Percentiles rank a stretch among this genome's conserved stretches.
Conservation (phyloP, 2,113 vertebrate species). For the Cinclus cinclus region DNA sequence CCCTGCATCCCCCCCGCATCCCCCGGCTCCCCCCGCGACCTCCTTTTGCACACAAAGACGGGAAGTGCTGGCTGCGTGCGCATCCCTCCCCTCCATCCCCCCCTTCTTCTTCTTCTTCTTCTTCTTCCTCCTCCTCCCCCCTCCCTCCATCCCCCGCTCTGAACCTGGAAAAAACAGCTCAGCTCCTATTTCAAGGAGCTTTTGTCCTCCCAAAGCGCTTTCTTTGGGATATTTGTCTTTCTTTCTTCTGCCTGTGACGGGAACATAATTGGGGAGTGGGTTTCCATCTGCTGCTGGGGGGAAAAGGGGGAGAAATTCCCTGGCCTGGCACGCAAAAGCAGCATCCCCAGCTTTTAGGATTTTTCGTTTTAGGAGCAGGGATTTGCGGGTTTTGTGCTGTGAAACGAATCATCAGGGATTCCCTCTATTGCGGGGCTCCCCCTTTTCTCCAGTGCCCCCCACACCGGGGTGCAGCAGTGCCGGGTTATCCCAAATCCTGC, state of each 20-base stretch:
- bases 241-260: background rate
- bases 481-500: background rate
- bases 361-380: background rate
- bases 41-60: conserved; percentile 74
- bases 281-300: conserved; percentile 23
- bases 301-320: background rate
- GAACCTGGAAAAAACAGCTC: conserved; percentile 2
- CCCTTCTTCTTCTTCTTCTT: background rate
- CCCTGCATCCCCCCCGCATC: background rate
- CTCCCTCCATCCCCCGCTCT: background rate
- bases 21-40: conserved; percentile 39
- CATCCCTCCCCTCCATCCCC: conserved; percentile 13
- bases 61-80: conserved; percentile 63
- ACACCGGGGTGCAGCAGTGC: no score
- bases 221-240: background rate
- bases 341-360: background rate
- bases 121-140: no score
- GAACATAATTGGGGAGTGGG: background rate
- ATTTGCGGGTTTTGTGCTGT: background rate
- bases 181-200: background rate
- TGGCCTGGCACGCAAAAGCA: background rate
- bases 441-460: no score
- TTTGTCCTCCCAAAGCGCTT: background rate
- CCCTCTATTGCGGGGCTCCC: background rate
- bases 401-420: background rate